Evolutionary conservation across 2,888 invertebrate species (phyloP).

Genomic region (Catocala fraxini): DNA sequence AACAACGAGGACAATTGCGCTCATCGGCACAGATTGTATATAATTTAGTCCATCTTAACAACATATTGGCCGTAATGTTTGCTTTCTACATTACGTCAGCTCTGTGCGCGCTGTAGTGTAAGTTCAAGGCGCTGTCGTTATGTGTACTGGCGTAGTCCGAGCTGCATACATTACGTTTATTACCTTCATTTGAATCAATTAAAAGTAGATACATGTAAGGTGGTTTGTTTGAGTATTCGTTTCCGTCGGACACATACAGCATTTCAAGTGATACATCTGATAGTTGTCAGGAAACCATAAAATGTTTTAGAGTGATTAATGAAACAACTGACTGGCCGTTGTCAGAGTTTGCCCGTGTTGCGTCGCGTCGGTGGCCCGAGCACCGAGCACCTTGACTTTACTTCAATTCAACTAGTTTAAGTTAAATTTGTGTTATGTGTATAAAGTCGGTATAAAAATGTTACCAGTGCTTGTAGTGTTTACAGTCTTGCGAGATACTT

Average conservation of each 20-base stretch:
- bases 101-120: slow-evolving; percentile 9
- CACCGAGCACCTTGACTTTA: too few species aligned
- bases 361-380: too few species aligned
- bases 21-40: slow-evolving; percentile 25
- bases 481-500: too few species aligned
- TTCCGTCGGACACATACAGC: not conserved
- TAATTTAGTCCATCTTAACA: slow-evolving; percentile 30
- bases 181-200: slow-evolving; percentile 28
- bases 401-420: too few species aligned
- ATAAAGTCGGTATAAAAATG: too few species aligned
- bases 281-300: too few species aligned
- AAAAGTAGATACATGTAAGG: slow-evolving; percentile 1
- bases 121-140: slow-evolving; percentile 46
- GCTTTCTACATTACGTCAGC: slow-evolving; percentile 43
- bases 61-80: slow-evolving; percentile 34
- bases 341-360: too few species aligned
- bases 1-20: slow-evolving; percentile 25
- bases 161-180: slow-evolving; percentile 21
- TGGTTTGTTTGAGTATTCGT: slow-evolving; percentile 13
- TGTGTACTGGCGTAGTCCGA: slow-evolving; percentile 12
- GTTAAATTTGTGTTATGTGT: too few species aligned
- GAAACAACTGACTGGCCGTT: too few species aligned
- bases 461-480: too few species aligned
- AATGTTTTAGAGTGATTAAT: too few species aligned
- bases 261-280: not conserved